Percentiles rank a stretch among this genome's conserved stretches.
Evolutionary conservation across 2,888 invertebrate species (phyloP).

Genomic region (Pollenia labialis): DNA sequence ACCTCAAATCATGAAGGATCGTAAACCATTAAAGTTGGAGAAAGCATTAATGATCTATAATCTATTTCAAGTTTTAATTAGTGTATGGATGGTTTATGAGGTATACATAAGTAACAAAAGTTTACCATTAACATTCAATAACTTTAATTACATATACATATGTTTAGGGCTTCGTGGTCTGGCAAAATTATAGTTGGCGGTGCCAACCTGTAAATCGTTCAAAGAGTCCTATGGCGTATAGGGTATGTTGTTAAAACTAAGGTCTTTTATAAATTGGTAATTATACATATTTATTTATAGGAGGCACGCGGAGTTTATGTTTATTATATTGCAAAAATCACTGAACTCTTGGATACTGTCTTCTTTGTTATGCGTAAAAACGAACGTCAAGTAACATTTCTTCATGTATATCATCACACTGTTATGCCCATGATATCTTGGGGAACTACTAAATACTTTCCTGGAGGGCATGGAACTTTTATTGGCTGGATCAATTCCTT

Average conservation of each 20-base stretch:
- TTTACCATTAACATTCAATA: neutral
- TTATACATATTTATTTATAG: slow-evolving; percentile 80
- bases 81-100: slow-evolving; percentile 89
- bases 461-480: slow-evolving; percentile 95
- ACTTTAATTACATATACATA: neutral
- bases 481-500: slow-evolving; percentile 94
- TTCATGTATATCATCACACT: slow-evolving; percentile 97
- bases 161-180: slow-evolving; percentile 86
- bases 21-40: slow-evolving; percentile 92
- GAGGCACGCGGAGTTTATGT: slow-evolving; percentile 90
- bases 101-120: slow-evolving; percentile 69
- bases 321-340: slow-evolving; percentile 95
- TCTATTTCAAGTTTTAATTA: slow-evolving; percentile 93
- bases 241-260: slow-evolving; percentile 86
- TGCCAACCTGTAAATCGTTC: slow-evolving; percentile 97
- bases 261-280: neutral
- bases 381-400: slow-evolving; percentile 93
- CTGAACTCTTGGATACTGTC: slow-evolving; percentile 95
- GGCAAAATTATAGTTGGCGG: slow-evolving; percentile 94
- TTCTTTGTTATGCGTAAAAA: slow-evolving; percentile 97
- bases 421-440: slow-evolving; percentile 97
- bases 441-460: slow-evolving; percentile 95
- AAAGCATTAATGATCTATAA: slow-evolving; percentile 93
- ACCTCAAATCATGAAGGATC: slow-evolving; percentile 93
- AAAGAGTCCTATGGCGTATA: slow-evolving; percentile 89